phyloP scores from a whole-genome alignment of 2,888 invertebrate genomes.

The Melitaea athalia region DNA sequence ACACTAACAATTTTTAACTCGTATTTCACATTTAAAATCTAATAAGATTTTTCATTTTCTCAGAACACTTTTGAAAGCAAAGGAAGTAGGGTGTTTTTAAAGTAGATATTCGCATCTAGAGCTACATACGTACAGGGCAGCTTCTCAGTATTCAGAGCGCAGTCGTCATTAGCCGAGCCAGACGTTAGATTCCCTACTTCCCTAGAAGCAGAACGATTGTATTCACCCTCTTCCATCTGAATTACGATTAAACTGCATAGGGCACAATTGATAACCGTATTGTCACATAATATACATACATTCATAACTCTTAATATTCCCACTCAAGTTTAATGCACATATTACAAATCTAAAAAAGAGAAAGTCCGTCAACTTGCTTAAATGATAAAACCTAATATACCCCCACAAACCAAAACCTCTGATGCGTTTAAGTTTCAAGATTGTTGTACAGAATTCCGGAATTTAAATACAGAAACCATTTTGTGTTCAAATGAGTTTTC shows the following conservation, averaged over 20 bases:
- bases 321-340: too few relatives aligned
- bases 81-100: conserved; percentile 29
- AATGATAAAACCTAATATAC: conserved; percentile 33
- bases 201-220: conserved; percentile 66
- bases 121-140: conserved; percentile 40
- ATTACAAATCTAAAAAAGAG: too few relatives aligned
- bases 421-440: conserved; percentile 75
- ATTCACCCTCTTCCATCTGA: conserved; percentile 59
- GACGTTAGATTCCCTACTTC: conserved; percentile 75
- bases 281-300: conserved; percentile 23
- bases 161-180: conserved; percentile 73
- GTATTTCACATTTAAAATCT: background rate
- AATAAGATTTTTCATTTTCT: conserved; percentile 9
- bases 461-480: conserved; percentile 83
- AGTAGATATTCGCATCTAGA: conserved; percentile 31
- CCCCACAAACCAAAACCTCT: conserved; percentile 60
- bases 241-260: conserved; percentile 68
- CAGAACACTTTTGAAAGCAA: conserved; percentile 50
- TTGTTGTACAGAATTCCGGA: conserved; percentile 79
- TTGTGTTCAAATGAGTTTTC: conserved; percentile 82
- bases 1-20: background rate
- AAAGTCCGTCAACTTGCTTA: background rate
- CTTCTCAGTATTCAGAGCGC: conserved; percentile 73
- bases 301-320: background rate
- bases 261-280: conserved; percentile 54